phyloP scores from a whole-genome alignment of 1,140 invertebrate genomes.

The Drosophila lowei region DNA sequence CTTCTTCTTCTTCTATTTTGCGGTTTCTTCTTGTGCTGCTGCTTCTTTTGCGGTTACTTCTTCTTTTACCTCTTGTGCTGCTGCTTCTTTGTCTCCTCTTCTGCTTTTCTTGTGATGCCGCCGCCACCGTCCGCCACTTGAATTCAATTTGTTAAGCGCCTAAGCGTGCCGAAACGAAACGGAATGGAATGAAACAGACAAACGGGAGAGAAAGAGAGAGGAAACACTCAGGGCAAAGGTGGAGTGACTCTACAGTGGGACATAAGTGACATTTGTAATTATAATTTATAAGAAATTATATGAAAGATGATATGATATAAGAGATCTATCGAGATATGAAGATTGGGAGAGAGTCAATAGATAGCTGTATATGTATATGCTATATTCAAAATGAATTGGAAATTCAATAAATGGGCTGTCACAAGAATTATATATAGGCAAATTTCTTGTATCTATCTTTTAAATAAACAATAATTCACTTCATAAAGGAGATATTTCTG shows the following conservation, averaged over 20 bases:
- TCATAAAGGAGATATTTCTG: too few relatives aligned
- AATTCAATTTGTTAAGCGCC: conserved; percentile 62
- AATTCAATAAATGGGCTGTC: too few relatives aligned
- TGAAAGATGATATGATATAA: too few relatives aligned
- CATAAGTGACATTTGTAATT: too few relatives aligned
- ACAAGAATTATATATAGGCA: too few relatives aligned
- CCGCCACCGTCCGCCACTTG: conserved; percentile 37
- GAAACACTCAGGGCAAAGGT: background rate
- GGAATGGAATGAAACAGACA: conserved; percentile 50
- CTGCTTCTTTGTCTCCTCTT: conserved; percentile 35
- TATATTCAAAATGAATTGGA: too few relatives aligned
- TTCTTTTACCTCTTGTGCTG: conserved; percentile 38
- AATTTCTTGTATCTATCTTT: too few relatives aligned
- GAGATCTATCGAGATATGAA: too few relatives aligned
- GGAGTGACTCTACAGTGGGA: background rate
- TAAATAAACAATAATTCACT: too few relatives aligned
- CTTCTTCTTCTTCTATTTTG: conserved; percentile 25
- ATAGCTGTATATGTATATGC: too few relatives aligned
- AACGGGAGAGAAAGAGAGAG: conserved; percentile 5
- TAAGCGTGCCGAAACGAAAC: conserved; percentile 51
- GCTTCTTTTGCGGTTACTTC: conserved; percentile 23
- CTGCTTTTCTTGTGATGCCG: conserved; percentile 2
- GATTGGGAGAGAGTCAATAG: too few relatives aligned
- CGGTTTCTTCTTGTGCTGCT: conserved; percentile 26
- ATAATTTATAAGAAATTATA: too few relatives aligned